A percentile compares a stretch with the other conserved stretches of the same genome.
phyloP scores from a whole-genome alignment of 2,797 vertebrate genomes.

The Chloroceryle amazona region DNA sequence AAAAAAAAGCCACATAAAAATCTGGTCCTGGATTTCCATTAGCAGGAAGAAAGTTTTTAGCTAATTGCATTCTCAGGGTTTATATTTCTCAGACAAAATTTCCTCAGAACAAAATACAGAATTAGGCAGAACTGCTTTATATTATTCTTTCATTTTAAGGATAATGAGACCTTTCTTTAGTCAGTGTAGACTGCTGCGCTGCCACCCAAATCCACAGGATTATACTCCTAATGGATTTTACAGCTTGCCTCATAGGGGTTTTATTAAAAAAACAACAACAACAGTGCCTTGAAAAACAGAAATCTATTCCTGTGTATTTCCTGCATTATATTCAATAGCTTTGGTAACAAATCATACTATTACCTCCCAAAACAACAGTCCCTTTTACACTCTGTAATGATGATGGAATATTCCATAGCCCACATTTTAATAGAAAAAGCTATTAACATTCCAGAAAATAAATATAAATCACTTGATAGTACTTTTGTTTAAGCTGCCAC shows the following conservation, averaged over 20 bases:
- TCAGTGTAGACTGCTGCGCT: not conserved
- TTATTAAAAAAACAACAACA: not conserved
- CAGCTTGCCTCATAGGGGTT: not conserved
- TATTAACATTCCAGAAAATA: conserved; percentile 47
- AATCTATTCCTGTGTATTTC: not conserved
- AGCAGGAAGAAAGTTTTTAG: not conserved
- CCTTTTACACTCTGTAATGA: not conserved
- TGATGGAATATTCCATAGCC: not conserved
- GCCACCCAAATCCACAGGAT: conserved; percentile 19
- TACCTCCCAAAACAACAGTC: not conserved
- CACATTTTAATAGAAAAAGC: not conserved
- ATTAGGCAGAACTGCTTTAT: not conserved
- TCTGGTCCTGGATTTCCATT: not conserved
- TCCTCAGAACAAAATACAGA: not conserved
- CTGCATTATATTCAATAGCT: not conserved
- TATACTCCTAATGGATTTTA: not conserved
- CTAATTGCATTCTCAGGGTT: not conserved
- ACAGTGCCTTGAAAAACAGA: not conserved
- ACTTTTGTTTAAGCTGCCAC: not conserved
- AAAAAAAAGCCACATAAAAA: not conserved
- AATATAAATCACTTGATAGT: not conserved
- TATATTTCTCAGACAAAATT: not conserved
- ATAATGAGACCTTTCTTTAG: not conserved
- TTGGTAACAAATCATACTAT: conserved; percentile 53
- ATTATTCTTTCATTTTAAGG: not conserved